Evolutionary conservation across 2,888 invertebrate genomes (phyloP).

Genomic region (Volucella bombylans): DNA sequence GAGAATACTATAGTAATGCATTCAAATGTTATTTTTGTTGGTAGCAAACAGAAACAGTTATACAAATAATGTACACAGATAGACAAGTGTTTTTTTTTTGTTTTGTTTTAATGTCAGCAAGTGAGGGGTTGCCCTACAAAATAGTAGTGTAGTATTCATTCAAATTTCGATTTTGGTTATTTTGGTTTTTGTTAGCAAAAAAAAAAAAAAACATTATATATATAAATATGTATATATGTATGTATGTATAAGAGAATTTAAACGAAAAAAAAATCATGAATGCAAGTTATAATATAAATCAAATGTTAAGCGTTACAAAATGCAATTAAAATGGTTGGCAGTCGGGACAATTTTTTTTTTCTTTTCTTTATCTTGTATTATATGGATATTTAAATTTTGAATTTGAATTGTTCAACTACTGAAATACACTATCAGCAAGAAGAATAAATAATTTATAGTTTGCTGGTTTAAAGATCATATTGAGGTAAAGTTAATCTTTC

Average conservation of each 20-base stretch:
- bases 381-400: constrained; percentile 33
- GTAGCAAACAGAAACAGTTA: constrained; percentile 51
- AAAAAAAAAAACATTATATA: constrained; percentile 12
- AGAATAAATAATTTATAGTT: too few relatives aligned
- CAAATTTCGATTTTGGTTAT: constrained; percentile 63
- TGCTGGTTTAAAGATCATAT: too few relatives aligned
- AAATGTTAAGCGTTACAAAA: constrained; percentile 71
- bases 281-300: constrained; percentile 65
- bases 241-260: too few relatives aligned
- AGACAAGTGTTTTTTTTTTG: too few relatives aligned
- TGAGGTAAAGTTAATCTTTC: too few relatives aligned
- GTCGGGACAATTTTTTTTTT: constrained; percentile 71
- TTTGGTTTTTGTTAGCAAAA: constrained; percentile 69
- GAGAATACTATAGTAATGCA: constrained; percentile 59
- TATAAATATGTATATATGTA: too few relatives aligned
- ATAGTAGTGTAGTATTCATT: constrained; percentile 48
- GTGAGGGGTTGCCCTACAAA: constrained; percentile 36
- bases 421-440: background rate
- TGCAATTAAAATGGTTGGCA: constrained; percentile 72
- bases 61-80: constrained; percentile 34
- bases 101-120: constrained; percentile 28
- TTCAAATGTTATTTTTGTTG: constrained; percentile 59
- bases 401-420: constrained; percentile 8
- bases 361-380: constrained; percentile 45
- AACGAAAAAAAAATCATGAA: constrained; percentile 54